Conservation (phyloP, 2,888 invertebrate species). For the Lepidonotus clava region DNA sequence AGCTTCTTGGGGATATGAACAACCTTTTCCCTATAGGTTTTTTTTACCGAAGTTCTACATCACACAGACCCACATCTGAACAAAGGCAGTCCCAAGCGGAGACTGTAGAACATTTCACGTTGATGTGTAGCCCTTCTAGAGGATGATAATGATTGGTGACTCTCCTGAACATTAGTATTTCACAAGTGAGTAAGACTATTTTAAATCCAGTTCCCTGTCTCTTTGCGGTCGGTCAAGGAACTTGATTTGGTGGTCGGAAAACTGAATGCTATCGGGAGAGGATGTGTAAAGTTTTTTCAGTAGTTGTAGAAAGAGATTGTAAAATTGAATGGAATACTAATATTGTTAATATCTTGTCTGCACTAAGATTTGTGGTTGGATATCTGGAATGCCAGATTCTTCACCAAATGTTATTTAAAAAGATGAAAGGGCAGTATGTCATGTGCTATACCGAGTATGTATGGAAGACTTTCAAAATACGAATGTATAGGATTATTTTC, state of each 20-base stretch:
- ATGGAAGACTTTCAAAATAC: too few species aligned
- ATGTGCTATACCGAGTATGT: too few species aligned
- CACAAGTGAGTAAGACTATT: background rate
- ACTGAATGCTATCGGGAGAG: background rate
- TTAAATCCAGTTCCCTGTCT: constrained; percentile 3
- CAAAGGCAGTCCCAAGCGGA: background rate
- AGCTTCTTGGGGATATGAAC: too few species aligned
- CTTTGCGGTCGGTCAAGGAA: constrained; percentile 30
- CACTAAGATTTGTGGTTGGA: background rate
- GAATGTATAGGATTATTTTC: too few species aligned
- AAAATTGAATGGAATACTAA: background rate
- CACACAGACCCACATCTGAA: background rate
- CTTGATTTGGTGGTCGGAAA: constrained; percentile 1
- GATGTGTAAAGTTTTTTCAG: background rate
- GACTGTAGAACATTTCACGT: background rate
- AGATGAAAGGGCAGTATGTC: too few species aligned
- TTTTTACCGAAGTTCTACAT: too few species aligned
- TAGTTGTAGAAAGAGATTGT: constrained; percentile 1
- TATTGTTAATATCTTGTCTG: constrained; percentile 18
- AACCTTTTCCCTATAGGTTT: too few species aligned
- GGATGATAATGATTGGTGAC: background rate
- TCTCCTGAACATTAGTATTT: too few species aligned
- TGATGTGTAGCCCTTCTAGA: background rate
- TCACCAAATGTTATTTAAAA: constrained; percentile 31
- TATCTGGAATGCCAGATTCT: background rate